These are phyloP conservation scores for Pyrrhosoma nymphula DNA, from an alignment of 2,888 invertebrate species.

Conservation along the genomic window DNA sequence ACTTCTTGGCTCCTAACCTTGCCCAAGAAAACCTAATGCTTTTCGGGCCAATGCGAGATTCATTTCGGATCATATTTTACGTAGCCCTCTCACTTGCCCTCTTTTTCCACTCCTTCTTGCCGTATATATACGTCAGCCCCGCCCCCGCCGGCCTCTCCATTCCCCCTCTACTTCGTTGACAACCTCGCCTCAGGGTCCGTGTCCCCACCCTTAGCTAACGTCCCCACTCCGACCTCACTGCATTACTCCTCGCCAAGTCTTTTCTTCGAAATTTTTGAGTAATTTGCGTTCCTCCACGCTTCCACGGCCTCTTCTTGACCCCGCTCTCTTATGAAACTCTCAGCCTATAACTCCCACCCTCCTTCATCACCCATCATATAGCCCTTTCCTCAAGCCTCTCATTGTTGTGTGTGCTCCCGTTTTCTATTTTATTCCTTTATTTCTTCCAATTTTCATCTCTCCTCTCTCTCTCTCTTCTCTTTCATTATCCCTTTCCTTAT, in stretches of 20 bases:
- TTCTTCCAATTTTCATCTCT: too few species aligned
- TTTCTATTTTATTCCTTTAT: background rate
- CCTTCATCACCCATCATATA: background rate
- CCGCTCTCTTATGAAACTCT: background rate
- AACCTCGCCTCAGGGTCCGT: background rate
- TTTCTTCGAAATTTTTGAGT: constrained; percentile 20
- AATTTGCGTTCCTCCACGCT: background rate
- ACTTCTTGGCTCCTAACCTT: constrained; percentile 23
- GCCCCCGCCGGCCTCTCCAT: background rate
- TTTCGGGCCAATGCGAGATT: constrained; percentile 13
- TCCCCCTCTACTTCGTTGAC: background rate
- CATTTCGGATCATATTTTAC: constrained; percentile 25
- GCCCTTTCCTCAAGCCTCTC: background rate
- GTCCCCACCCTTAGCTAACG: background rate
- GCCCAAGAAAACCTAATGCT: background rate
- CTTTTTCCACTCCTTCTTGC: background rate
- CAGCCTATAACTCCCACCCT: background rate
- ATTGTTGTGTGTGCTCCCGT: background rate
- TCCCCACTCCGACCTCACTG: background rate
- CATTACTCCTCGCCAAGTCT: background rate
- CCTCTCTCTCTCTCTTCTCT: background rate
- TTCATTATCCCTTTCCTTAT: constrained; percentile 2
- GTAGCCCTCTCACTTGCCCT: background rate
- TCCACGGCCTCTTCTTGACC: background rate
- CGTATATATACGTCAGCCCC: background rate